A percentile compares a stretch with the other conserved stretches of the same genome.
These are phyloP conservation scores for Ceyx melanurus DNA, from an alignment of 2,113 vertebrate species.

Conservation along the genomic window DNA sequence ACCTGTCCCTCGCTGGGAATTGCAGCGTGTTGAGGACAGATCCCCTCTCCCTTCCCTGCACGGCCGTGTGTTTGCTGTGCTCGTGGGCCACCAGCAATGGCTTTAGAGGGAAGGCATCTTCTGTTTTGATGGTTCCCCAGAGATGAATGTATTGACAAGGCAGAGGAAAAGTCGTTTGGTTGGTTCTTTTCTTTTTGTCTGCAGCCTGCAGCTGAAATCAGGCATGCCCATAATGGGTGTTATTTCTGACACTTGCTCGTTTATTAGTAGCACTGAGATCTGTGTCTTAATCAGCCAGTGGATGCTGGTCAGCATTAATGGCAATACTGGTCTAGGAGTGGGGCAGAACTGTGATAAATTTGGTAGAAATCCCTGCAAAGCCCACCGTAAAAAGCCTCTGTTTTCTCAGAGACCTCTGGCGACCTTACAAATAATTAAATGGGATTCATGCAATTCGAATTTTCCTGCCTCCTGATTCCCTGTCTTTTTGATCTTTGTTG, in stretches of 20 bases:
- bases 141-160: conserved; percentile 69
- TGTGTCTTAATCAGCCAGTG: too few species aligned
- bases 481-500: background rate
- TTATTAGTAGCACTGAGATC: too few species aligned
- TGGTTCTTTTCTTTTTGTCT: background rate
- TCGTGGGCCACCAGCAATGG: conserved; percentile 26
- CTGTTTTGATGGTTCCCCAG: conserved; percentile 71
- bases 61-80: background rate
- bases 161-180: background rate
- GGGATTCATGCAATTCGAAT: too few species aligned
- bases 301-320: too few species aligned
- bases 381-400: too few species aligned
- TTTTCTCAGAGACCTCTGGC: too few species aligned
- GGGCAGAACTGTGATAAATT: too few species aligned
- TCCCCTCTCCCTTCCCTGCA: background rate
- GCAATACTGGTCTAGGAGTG: too few species aligned
- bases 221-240: background rate
- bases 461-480: too few species aligned
- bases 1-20: background rate
- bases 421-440: too few species aligned
- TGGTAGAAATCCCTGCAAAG: too few species aligned
- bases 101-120: conserved; percentile 69
- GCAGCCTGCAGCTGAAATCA: background rate
- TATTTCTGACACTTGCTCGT: background rate
- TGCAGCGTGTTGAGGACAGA: background rate